phyloP scores from a whole-genome alignment of 2,888 invertebrate species.

The Phyllotreta cruciferae region DNA sequence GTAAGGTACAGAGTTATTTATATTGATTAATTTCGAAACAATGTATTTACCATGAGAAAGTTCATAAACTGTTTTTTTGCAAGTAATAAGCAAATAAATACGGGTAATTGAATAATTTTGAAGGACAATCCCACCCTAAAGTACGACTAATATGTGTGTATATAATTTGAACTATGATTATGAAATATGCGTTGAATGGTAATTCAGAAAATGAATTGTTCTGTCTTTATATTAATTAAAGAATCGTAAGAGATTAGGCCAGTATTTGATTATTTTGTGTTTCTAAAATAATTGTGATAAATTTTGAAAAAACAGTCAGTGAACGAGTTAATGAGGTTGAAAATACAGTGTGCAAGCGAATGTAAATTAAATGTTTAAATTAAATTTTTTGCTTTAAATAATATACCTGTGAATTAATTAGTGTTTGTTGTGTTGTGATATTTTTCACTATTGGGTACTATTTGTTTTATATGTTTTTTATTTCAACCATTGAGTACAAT shows the following conservation, averaged over 20 bases:
- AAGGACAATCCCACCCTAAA: slow-evolving; percentile 9
- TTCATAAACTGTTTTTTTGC: slow-evolving; percentile 36
- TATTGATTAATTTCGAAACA: slow-evolving; percentile 28
- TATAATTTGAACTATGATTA: background rate
- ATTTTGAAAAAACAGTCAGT: slow-evolving; percentile 24
- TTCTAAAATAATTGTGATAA: slow-evolving; percentile 14
- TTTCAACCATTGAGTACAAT: no score
- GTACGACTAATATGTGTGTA: background rate
- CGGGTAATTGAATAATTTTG: slow-evolving; percentile 10
- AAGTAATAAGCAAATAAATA: slow-evolving; percentile 4
- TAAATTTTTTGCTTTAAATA: no score
- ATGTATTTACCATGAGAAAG: slow-evolving; percentile 8
- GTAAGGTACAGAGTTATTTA: slow-evolving; percentile 38
- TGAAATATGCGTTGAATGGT: background rate
- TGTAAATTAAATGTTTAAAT: background rate
- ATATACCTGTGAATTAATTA: no score
- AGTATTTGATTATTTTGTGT: slow-evolving; percentile 19
- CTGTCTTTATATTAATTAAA: slow-evolving; percentile 13
- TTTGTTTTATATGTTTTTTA: no score
- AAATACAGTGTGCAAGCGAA: slow-evolving; percentile 21
- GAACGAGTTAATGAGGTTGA: slow-evolving; percentile 22
- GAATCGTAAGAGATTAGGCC: slow-evolving; percentile 14
- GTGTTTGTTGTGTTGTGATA: no score
- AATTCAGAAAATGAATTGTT: background rate
- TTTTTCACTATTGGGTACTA: no score